These are phyloP conservation scores for Trochalopteron elliotii DNA, from an alignment of 2,113 vertebrate genomes.

Conservation along the genomic window DNA sequence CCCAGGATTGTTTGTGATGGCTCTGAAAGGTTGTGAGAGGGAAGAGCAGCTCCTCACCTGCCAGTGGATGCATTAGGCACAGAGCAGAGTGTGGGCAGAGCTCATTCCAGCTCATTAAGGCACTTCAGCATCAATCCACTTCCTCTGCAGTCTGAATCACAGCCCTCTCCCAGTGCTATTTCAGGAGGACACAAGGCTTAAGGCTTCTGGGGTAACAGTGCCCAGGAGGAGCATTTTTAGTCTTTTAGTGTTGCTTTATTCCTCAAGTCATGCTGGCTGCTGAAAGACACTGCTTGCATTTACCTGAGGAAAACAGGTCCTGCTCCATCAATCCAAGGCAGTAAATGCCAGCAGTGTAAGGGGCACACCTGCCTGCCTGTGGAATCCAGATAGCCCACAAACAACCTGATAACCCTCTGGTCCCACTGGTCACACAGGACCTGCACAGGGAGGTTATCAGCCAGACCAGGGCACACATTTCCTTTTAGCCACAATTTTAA, in stretches of 20 bases:
- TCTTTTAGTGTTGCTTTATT: neutral
- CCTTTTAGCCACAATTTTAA: neutral
- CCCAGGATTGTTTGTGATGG: neutral
- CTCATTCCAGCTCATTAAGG: conserved; percentile 26
- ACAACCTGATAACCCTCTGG: neutral
- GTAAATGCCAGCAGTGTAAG: neutral
- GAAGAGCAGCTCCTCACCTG: neutral
- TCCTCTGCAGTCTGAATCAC: neutral
- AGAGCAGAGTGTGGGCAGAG: neutral
- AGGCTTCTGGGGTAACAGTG: conserved; percentile 1
- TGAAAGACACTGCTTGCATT: neutral
- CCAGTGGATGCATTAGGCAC: conserved; percentile 14
- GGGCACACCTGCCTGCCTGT: neutral
- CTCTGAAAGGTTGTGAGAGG: neutral
- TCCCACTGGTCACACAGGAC: neutral
- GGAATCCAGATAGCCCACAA: neutral
- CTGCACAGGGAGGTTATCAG: neutral
- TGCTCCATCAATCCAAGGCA: neutral
- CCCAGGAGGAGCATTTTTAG: neutral
- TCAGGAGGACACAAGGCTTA: neutral
- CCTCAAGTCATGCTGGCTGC: neutral
- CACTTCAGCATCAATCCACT: conserved; percentile 18
- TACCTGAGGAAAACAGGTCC: neutral
- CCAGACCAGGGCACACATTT: neutral
- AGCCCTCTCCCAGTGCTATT: neutral